These are phyloP conservation scores for Turritopsis dohrnii DNA, from an alignment of 30 jellyfish, hydroid and myxozoan genomes.

Conservation along the genomic window DNA sequence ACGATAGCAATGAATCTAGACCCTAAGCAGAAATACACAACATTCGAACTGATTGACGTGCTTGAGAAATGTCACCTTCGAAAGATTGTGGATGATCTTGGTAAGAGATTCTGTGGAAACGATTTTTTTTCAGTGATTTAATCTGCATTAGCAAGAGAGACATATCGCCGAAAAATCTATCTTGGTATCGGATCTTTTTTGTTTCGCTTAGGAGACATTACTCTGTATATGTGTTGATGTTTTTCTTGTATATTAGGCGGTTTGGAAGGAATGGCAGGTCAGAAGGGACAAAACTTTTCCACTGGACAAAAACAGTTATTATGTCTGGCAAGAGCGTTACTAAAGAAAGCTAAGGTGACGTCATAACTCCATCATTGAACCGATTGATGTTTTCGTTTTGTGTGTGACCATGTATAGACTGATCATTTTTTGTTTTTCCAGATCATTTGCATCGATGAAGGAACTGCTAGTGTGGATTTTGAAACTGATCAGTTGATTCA, in stretches of 20 bases:
- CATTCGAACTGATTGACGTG: constrained; percentile 32
- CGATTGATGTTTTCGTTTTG: neutral
- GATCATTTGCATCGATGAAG: constrained; percentile 88
- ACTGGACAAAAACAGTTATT: constrained; percentile 76
- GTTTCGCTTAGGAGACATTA: too few relatives aligned
- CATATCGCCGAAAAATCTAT: too few relatives aligned
- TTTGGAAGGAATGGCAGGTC: constrained; percentile 62
- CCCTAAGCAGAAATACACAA: constrained; percentile 49
- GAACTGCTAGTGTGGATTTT: constrained; percentile 80
- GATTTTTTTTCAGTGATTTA: too few relatives aligned
- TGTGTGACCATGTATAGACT: too few relatives aligned
- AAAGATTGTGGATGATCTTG: constrained; percentile 37
- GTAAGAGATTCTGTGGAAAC: constrained; percentile 29
- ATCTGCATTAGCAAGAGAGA: too few relatives aligned
- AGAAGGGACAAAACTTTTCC: constrained; percentile 64
- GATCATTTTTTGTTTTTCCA: neutral
- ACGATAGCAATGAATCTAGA: constrained; percentile 62
- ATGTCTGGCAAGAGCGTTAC: constrained; percentile 68
- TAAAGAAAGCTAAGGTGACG: constrained; percentile 54
- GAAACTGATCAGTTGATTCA: constrained; percentile 76
- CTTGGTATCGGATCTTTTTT: too few relatives aligned
- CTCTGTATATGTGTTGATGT: too few relatives aligned
- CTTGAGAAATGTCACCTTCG: constrained; percentile 51
- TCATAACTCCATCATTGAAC: neutral
- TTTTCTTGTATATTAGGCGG: constrained; percentile 45